Conservation (phyloP, 1,140 invertebrate genomes). For the Dryas iulia region DNA sequence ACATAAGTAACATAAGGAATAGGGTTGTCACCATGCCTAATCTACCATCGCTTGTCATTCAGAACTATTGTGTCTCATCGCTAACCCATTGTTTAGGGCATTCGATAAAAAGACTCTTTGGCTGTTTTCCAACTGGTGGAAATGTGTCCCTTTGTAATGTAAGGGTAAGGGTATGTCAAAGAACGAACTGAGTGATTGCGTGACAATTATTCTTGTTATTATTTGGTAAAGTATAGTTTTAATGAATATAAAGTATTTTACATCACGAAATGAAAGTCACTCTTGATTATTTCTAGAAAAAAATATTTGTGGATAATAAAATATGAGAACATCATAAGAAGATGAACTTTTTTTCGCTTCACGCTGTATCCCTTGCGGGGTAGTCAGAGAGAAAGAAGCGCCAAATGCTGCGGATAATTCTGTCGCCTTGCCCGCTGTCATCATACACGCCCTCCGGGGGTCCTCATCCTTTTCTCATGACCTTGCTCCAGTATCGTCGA, state of each 20-base stretch:
- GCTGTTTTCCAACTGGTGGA: slow-evolving; percentile 60
- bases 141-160: slow-evolving; percentile 34
- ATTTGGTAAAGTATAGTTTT: background rate
- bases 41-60: slow-evolving; percentile 68
- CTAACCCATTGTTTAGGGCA: slow-evolving; percentile 62
- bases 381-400: too few species aligned
- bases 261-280: too few species aligned
- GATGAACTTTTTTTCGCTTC: too few species aligned
- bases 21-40: slow-evolving; percentile 61
- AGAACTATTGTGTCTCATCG: slow-evolving; percentile 65
- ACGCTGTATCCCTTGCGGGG: too few species aligned
- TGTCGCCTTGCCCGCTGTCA: too few species aligned
- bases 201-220: slow-evolving; percentile 13
- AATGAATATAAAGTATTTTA: background rate
- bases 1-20: slow-evolving; percentile 24
- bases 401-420: too few species aligned
- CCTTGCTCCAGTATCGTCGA: too few species aligned
- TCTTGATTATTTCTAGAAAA: too few species aligned
- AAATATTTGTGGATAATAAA: too few species aligned
- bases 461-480: too few species aligned
- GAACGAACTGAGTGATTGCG: slow-evolving; percentile 22
- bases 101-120: slow-evolving; percentile 69
- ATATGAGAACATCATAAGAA: too few species aligned
- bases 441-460: too few species aligned
- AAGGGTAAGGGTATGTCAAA: slow-evolving; percentile 28